Evolutionary conservation across 2,888 invertebrate genomes (phyloP).

Genomic region (Allygus modestus): DNA sequence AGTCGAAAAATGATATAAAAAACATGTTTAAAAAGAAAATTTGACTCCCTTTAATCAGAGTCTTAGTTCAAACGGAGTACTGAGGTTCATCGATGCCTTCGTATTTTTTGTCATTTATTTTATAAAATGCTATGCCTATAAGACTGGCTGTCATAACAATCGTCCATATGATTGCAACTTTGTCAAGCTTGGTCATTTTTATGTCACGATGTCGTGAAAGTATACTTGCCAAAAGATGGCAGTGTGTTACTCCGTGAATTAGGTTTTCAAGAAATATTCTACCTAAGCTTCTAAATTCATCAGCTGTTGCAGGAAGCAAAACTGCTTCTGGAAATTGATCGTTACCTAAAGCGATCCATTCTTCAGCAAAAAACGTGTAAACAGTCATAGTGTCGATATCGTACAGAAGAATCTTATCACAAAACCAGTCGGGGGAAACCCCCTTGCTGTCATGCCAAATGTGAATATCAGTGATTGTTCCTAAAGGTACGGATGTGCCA

Average conservation of each 20-base stretch:
- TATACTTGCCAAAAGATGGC: not conserved
- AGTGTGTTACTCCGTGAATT: not conserved
- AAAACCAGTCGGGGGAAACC: not conserved
- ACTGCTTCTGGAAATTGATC: not conserved
- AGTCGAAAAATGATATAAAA: not conserved
- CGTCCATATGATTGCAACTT: not conserved
- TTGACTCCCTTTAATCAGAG: not conserved
- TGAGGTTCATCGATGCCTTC: not conserved
- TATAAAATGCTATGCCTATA: not conserved
- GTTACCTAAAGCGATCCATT: not conserved
- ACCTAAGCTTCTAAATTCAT: not conserved
- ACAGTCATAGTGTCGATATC: not conserved
- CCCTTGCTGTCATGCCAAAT: slow-evolving; percentile 13
- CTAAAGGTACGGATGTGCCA: not conserved
- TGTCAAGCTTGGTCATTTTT: slow-evolving; percentile 10
- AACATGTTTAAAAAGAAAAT: not conserved
- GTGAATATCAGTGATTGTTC: not conserved
- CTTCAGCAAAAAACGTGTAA: not conserved
- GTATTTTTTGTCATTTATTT: not conserved
- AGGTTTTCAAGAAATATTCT: slow-evolving; percentile 19
- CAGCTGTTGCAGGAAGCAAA: not conserved
- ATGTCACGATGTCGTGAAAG: not conserved
- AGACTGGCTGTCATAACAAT: not conserved
- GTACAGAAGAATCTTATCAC: not conserved
- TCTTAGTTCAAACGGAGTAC: not conserved